Percentiles rank a stretch among this genome's conserved stretches.
Conservation (phyloP, 2,113 vertebrate genomes). For the Petrocephalus zakoni region DNA sequence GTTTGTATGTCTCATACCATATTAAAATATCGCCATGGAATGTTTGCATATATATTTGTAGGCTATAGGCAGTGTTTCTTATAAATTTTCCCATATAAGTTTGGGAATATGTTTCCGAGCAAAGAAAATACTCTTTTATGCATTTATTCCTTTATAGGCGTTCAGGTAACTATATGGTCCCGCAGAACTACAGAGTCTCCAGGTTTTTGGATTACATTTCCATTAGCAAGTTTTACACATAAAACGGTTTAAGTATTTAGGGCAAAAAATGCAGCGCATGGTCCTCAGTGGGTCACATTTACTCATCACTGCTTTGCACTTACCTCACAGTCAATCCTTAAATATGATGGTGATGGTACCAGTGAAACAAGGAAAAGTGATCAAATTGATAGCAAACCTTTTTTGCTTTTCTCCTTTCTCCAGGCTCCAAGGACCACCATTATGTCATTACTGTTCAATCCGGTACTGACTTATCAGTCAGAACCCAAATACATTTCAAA, state of each 20-base stretch:
- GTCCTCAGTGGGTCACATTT: background rate
- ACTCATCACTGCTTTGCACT: background rate
- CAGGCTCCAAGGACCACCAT: background rate
- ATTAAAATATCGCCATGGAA: background rate
- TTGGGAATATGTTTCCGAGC: background rate
- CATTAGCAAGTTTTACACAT: background rate
- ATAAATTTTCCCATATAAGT: background rate
- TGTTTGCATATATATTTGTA: background rate
- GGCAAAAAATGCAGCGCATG: background rate
- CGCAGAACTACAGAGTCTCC: background rate
- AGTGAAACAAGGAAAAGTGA: background rate
- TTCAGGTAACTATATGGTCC: background rate
- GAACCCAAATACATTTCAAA: background rate
- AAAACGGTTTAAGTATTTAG: background rate
- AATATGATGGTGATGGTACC: background rate
- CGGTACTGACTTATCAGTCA: background rate
- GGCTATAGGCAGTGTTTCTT: background rate
- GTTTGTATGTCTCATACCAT: background rate
- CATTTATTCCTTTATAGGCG: background rate
- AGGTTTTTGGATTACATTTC: background rate
- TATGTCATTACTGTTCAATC: background rate
- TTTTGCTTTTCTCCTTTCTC: background rate
- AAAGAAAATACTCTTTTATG: background rate
- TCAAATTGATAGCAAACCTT: background rate
- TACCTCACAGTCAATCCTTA: background rate